phyloP scores from a whole-genome alignment of 2,888 invertebrate genomes.

The Papilio elwesi region DNA sequence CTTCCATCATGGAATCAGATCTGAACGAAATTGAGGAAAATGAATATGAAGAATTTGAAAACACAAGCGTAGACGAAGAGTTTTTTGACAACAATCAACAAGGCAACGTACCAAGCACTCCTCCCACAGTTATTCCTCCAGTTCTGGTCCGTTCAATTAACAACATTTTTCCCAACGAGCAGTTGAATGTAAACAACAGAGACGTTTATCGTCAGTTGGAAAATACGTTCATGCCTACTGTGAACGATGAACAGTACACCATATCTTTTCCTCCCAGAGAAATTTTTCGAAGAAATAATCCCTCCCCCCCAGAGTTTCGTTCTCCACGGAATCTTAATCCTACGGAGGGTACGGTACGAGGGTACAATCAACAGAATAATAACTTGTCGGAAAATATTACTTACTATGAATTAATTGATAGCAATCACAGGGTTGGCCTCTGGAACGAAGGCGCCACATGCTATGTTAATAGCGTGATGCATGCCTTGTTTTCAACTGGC shows the following conservation, averaged over 20 bases:
- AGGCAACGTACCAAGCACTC: neutral
- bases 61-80: too few relatives aligned
- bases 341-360: neutral
- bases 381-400: too few relatives aligned
- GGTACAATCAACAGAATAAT: too few relatives aligned
- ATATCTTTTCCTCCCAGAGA: neutral
- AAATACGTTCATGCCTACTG: neutral
- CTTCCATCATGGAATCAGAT: too few relatives aligned
- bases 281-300: neutral
- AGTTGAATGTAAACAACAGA: neutral
- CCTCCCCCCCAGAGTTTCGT: too few relatives aligned
- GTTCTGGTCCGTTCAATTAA: neutral
- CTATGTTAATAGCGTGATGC: conserved; percentile 94
- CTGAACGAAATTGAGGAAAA: too few relatives aligned
- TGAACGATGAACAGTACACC: neutral
- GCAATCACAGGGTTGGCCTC: neutral
- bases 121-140: neutral
- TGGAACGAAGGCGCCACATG: conserved; percentile 70
- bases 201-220: neutral
- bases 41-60: too few relatives aligned
- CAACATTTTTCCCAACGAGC: neutral
- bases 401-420: neutral
- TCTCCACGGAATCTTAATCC: neutral
- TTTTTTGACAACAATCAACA: too few relatives aligned
- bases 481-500: conserved; percentile 88